A percentile compares a stretch with the other conserved stretches of the same genome.
phyloP scores from a whole-genome alignment of 2,797 vertebrate species.

The Triplophysa yarkandensis region DNA sequence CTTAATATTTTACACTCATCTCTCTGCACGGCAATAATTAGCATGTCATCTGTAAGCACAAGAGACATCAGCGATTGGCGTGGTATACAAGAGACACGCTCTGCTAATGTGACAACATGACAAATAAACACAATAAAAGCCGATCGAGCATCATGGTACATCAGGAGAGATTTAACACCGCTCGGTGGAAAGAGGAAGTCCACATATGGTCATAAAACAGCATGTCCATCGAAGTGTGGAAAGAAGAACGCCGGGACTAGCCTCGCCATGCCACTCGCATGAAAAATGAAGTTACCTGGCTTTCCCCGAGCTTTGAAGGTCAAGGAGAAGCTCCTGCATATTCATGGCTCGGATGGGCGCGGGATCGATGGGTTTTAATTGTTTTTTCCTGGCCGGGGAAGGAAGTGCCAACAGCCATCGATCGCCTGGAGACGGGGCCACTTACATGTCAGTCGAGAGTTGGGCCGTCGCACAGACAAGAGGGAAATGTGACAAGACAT shows the following conservation, averaged over 20 bases:
- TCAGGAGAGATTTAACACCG: conserved; percentile 54
- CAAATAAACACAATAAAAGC: conserved; percentile 54
- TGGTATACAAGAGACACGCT: conserved; percentile 37
- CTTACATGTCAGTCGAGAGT: conserved; percentile 61
- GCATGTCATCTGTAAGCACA: conserved; percentile 50
- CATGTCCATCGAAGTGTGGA: conserved; percentile 6
- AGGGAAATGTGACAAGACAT: conserved; percentile 83
- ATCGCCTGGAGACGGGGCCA: conserved; percentile 77
- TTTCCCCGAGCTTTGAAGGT: conserved; percentile 90
- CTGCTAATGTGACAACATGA: conserved; percentile 52
- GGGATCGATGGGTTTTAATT: conserved; percentile 99
- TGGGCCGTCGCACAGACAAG: conserved; percentile 70
- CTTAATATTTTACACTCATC: conserved; percentile 52
- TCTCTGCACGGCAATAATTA: conserved; percentile 51
- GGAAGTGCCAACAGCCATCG: conserved; percentile 96
- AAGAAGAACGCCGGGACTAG: conserved; percentile 26
- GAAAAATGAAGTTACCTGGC: conserved; percentile 86
- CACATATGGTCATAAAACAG: conserved; percentile 52
- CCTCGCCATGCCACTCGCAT: conserved; percentile 70
- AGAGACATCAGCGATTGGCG: conserved; percentile 22
- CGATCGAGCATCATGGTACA: conserved; percentile 38
- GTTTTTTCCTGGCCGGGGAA: conserved; percentile 98
- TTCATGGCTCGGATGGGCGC: conserved; percentile 84
- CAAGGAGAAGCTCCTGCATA: conserved; percentile 99
- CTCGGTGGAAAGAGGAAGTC: conserved; percentile 19